phyloP scores from a whole-genome alignment of 92 coral and sea anemone genomes.

The Ricordea florida region DNA sequence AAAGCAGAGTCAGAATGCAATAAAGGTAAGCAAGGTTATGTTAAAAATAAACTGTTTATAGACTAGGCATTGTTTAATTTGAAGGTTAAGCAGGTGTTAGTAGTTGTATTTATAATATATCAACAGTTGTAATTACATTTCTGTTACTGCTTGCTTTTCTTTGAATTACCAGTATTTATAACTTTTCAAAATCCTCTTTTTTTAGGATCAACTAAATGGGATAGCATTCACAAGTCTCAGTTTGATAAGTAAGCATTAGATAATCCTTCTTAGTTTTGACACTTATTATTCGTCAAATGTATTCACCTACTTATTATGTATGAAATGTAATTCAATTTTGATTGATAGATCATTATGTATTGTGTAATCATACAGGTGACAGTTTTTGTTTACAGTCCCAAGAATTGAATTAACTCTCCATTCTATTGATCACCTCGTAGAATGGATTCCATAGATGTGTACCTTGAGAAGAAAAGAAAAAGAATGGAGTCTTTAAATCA shows the following conservation, averaged over 20 bases:
- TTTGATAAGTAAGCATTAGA: slow-evolving; percentile 59
- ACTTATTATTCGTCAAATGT: not conserved
- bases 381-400: too few relatives aligned
- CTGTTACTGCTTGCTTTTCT: not conserved
- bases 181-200: too few relatives aligned
- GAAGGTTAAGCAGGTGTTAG: too few relatives aligned
- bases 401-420: too few relatives aligned
- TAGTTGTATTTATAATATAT: too few relatives aligned
- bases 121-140: too few relatives aligned
- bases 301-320: not conserved
- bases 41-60: not conserved
- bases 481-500: slow-evolving; percentile 70
- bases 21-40: slow-evolving; percentile 42
- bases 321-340: too few relatives aligned
- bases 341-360: too few relatives aligned
- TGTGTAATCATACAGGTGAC: too few relatives aligned
- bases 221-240: slow-evolving; percentile 54
- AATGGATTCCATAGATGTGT: slow-evolving; percentile 97
- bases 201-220: slow-evolving; percentile 14
- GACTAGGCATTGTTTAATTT: not conserved
- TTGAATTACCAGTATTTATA: not conserved
- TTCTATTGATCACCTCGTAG: too few relatives aligned
- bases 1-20: not conserved
- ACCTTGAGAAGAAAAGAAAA: slow-evolving; percentile 88
- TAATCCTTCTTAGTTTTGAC: not conserved